Conservation (phyloP, 2,797 vertebrate genomes). For the Schizopygopsis pylzovi region DNA sequence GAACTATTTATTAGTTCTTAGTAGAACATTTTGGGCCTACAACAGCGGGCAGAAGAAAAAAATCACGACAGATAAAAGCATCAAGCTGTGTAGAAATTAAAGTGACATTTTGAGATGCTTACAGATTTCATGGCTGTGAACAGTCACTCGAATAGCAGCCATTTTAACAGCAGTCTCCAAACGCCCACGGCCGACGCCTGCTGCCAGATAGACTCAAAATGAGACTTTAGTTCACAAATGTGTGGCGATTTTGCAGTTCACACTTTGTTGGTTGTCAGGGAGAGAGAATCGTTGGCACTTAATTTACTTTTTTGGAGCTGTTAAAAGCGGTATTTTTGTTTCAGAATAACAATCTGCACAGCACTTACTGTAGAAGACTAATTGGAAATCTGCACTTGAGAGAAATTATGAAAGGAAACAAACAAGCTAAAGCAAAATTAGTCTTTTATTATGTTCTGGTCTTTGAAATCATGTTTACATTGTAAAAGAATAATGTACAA, state of each 20-base stretch:
- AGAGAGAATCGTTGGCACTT: neutral
- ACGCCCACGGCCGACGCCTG: constrained; percentile 25
- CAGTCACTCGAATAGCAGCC: neutral
- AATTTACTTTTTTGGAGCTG: neutral
- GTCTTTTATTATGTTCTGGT: constrained; percentile 53
- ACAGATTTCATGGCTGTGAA: neutral
- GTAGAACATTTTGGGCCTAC: neutral
- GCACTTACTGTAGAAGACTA: neutral
- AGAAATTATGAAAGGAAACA: neutral
- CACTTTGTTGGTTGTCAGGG: constrained; percentile 18
- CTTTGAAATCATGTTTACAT: constrained; percentile 53
- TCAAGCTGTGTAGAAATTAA: neutral
- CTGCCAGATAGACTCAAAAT: constrained; percentile 13
- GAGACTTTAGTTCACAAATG: constrained; percentile 7
- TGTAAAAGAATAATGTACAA: constrained; percentile 58
- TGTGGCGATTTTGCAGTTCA: constrained; percentile 22
- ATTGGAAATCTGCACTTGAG: constrained; percentile 10
- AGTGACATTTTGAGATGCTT: neutral
- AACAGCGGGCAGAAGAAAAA: neutral
- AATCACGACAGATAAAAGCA: neutral
- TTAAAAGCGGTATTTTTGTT: neutral
- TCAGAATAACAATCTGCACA: neutral
- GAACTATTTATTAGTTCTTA: neutral
- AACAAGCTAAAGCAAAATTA: constrained; percentile 35
- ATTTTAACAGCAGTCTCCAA: constrained; percentile 38